These are phyloP conservation scores for Copidosoma aretas DNA, from an alignment of 2,888 invertebrate genomes.

Conservation along the genomic window DNA sequence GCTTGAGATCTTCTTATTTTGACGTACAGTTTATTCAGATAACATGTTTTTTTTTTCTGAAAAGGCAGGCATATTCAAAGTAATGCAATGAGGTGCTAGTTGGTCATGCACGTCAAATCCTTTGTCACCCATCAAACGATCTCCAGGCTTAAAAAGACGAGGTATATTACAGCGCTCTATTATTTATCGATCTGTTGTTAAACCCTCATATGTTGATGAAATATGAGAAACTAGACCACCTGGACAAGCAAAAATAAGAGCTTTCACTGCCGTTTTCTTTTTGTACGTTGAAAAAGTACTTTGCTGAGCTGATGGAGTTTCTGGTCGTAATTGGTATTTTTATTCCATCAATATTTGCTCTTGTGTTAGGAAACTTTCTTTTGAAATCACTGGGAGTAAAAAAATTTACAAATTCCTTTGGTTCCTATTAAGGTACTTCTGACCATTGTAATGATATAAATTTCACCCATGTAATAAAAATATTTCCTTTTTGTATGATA, in stretches of 20 bases:
- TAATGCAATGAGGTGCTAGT: constrained; percentile 39
- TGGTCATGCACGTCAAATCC: constrained; percentile 46
- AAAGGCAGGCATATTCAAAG: constrained; percentile 40
- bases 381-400: constrained; percentile 32
- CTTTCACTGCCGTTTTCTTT: neutral
- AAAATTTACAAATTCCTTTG: constrained; percentile 2
- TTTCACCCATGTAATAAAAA: constrained; percentile 32
- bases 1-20: constrained; percentile 33
- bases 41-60: constrained; percentile 29
- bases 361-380: constrained; percentile 32
- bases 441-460: constrained; percentile 38
- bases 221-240: constrained; percentile 25
- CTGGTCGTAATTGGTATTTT: neutral
- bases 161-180: constrained; percentile 41
- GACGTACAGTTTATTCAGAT: constrained; percentile 19
- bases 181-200: constrained; percentile 44
- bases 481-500: no score
- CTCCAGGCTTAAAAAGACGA: constrained; percentile 38
- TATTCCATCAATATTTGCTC: constrained; percentile 28
- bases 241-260: neutral
- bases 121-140: constrained; percentile 44
- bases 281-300: neutral
- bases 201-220: constrained; percentile 42
- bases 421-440: constrained; percentile 12
- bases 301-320: neutral